Base-by-base conservation (phyloP, 2,888 invertebrate genomes). In the Drosophila neonasuta region DNA sequence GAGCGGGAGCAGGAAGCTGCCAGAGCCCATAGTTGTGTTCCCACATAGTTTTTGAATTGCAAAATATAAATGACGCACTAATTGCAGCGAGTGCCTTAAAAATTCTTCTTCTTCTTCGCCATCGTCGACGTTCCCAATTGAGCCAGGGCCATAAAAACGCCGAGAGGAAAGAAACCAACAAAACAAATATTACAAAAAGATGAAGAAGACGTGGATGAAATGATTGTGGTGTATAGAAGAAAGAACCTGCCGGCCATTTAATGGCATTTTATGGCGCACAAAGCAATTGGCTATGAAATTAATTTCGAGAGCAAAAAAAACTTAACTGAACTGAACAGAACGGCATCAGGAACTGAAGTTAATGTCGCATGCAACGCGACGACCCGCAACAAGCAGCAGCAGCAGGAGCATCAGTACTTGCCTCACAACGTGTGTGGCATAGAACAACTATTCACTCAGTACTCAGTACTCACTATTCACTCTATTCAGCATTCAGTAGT, bases 31-130 rank as follows among this genome's bases (percentile, higher is more conserved):
- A 24, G 24, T 34, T 44, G 46, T 58, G 48, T 81, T 85, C 80
- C 80, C 80, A 80, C 80, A 80, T 80, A 75, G 62, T 79, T 77
- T 77, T 85, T 85, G 77, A 60, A 86, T 86, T 83, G 81, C 81
- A 80, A 82, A 82, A 62, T 81, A 78, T 83, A 81, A 86, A 86
- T 74, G 84, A 86, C 79, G 84, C 86, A 83, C 86, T 81, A 81
- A 81, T 81, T 81, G 81, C 81, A 77, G 71, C 59, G 61, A 71
- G 60, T 79, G 77, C 63, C 59, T 68, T 41, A 46, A 54, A 65
- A 64, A 20, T 20, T 20, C 20, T 68, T 66, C 70, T 49, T 55
- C 69, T 77, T 3, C n/a, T n/a, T 36, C 10, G 3, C n/a, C n/a
- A 24, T 24, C 13, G 15, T 63, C 68, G 20, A 20, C 20, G 68